Conservation (phyloP, 2,797 vertebrate species). For the Delichon dasypus region DNA sequence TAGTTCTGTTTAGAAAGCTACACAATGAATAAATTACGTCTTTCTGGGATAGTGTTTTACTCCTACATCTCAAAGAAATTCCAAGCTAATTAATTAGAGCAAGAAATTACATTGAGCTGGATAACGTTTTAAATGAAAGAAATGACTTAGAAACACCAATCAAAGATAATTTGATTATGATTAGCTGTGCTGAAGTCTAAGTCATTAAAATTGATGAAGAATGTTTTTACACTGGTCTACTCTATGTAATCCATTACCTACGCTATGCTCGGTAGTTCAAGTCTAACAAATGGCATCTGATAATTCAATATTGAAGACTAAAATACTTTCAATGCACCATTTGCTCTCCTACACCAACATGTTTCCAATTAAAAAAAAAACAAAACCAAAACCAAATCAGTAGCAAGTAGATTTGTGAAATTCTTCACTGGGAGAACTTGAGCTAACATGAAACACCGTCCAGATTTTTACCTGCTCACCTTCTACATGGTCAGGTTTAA, state of each 20-base stretch:
- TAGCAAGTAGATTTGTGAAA: slow-evolving; percentile 47
- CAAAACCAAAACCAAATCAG: background rate
- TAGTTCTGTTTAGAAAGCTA: slow-evolving; percentile 46
- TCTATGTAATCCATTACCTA: slow-evolving; percentile 68
- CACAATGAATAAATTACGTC: slow-evolving; percentile 46
- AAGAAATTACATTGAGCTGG: slow-evolving; percentile 63
- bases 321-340: slow-evolving; percentile 45
- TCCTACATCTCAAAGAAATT: slow-evolving; percentile 58
- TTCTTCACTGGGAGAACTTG: slow-evolving; percentile 8
- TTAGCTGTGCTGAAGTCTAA: slow-evolving; percentile 61
- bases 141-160: slow-evolving; percentile 65
- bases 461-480: slow-evolving; percentile 3
- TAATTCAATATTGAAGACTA: slow-evolving; percentile 48
- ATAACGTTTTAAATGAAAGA: slow-evolving; percentile 63
- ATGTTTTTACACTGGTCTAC: slow-evolving; percentile 59
- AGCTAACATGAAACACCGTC: background rate
- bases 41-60: slow-evolving; percentile 35
- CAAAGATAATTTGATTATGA: slow-evolving; percentile 66
- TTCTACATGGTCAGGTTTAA: slow-evolving; percentile 26
- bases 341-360: slow-evolving; percentile 28
- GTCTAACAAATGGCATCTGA: slow-evolving; percentile 51
- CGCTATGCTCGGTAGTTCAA: slow-evolving; percentile 58
- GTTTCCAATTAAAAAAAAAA: background rate
- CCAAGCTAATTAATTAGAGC: slow-evolving; percentile 67
- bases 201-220: slow-evolving; percentile 66